phyloP scores from a whole-genome alignment of 2,888 invertebrate genomes.

The Sesamia inferens region DNA sequence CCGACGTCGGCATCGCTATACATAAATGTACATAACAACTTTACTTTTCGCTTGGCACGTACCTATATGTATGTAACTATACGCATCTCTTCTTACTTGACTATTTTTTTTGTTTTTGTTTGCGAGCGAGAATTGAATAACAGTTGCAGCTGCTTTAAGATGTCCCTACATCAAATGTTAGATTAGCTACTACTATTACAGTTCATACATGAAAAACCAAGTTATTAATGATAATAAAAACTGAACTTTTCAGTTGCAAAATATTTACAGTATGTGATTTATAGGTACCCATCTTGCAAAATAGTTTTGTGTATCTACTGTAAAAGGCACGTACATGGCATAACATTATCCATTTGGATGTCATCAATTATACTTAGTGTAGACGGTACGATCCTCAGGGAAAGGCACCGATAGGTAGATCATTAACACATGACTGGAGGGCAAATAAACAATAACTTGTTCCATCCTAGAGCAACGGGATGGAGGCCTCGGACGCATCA shows the following conservation, averaged over 20 bases:
- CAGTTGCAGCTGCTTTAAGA: not conserved
- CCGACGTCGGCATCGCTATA: slow-evolving; percentile 42
- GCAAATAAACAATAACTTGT: slow-evolving; percentile 26
- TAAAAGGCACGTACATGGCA: not conserved
- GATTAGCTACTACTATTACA: not conserved
- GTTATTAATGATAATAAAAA: not conserved
- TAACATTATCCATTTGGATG: not conserved
- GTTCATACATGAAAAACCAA: too few relatives aligned
- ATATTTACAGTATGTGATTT: not conserved
- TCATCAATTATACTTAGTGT: slow-evolving; percentile 2
- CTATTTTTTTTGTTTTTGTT: slow-evolving; percentile 40
- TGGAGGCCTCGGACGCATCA: slow-evolving; percentile 19
- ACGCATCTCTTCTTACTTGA: slow-evolving; percentile 34
- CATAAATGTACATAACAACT: slow-evolving; percentile 51
- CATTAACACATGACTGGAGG: slow-evolving; percentile 36
- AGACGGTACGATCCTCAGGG: not conserved
- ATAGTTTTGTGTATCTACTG: not conserved
- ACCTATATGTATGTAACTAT: slow-evolving; percentile 12
- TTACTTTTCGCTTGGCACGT: slow-evolving; percentile 35
- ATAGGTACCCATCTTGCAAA: not conserved
- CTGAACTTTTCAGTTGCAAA: not conserved
- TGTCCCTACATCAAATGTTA: not conserved
- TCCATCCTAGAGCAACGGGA: slow-evolving; percentile 16
- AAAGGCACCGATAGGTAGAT: slow-evolving; percentile 9
- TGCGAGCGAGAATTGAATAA: slow-evolving; percentile 31